Evolutionary conservation across 1,140 invertebrate genomes (phyloP).

Genomic region (Sitophilus oryzae): DNA sequence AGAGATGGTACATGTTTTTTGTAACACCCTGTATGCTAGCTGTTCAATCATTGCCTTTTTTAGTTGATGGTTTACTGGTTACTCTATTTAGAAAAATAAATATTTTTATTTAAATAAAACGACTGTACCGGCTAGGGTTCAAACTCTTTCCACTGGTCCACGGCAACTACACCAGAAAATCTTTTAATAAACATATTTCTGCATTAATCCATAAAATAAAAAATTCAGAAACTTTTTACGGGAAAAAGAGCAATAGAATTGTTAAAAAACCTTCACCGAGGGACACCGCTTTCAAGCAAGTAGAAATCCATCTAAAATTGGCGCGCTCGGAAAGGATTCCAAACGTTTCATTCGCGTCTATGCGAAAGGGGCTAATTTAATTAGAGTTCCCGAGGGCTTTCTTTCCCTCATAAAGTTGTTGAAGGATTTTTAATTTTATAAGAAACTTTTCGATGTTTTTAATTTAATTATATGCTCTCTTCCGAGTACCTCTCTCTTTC

Average conservation of each 20-base stretch:
- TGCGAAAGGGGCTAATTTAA: neutral
- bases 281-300: neutral
- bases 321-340: neutral
- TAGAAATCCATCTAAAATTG: neutral
- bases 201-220: too few relatives aligned
- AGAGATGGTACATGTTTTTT: too few relatives aligned
- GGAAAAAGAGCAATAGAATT: neutral
- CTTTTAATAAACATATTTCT: too few relatives aligned
- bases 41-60: too few relatives aligned
- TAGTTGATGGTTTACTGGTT: too few relatives aligned
- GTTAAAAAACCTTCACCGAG: neutral
- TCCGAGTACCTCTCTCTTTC: neutral
- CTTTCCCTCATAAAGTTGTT: neutral
- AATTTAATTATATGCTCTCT: slow-evolving; percentile 13
- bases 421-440: slow-evolving; percentile 11
- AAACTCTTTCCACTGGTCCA: too few relatives aligned
- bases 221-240: too few relatives aligned
- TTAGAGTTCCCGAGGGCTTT: neutral
- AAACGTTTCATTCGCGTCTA: neutral
- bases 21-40: too few relatives aligned
- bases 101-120: too few relatives aligned
- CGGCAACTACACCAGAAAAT: too few relatives aligned
- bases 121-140: too few relatives aligned
- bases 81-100: too few relatives aligned
- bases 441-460: neutral